phyloP scores from a whole-genome alignment of 1,140 invertebrate genomes.

The Homalodisca vitripennis region DNA sequence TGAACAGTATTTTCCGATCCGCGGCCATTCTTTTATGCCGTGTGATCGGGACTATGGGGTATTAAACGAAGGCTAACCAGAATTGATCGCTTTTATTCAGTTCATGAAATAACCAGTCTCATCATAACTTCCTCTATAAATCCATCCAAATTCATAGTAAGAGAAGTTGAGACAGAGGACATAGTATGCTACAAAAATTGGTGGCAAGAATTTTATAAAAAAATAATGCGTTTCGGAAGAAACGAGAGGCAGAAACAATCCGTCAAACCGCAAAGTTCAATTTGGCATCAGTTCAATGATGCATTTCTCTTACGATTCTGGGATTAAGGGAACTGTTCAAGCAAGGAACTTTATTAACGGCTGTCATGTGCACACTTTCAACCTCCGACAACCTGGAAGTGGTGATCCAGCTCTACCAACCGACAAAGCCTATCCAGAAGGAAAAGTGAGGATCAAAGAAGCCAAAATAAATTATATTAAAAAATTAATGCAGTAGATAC shows the following conservation, averaged over 20 bases:
- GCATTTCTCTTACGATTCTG: background rate
- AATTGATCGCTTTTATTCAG: conserved; percentile 4
- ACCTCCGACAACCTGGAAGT: background rate
- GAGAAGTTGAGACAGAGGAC: background rate
- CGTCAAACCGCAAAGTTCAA: background rate
- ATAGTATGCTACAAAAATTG: background rate
- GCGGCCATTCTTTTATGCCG: too few species aligned
- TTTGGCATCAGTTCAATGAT: background rate
- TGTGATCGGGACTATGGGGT: too few species aligned
- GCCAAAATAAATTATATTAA: background rate
- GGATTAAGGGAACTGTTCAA: background rate
- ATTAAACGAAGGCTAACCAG: too few species aligned
- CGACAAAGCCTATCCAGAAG: background rate
- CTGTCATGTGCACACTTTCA: background rate
- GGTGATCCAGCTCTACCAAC: background rate
- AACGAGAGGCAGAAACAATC: background rate
- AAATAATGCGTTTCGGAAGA: background rate
- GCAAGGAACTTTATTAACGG: background rate
- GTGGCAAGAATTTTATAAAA: background rate
- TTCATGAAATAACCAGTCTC: conserved; percentile 19
- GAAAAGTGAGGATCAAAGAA: conserved; percentile 10
- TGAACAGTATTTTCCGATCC: too few species aligned
- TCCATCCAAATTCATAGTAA: background rate
- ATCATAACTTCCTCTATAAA: background rate
- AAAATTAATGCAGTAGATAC: background rate